Base-by-base conservation (phyloP, 2,113 vertebrate genomes). In the Austrofundulus limnaeus region DNA sequence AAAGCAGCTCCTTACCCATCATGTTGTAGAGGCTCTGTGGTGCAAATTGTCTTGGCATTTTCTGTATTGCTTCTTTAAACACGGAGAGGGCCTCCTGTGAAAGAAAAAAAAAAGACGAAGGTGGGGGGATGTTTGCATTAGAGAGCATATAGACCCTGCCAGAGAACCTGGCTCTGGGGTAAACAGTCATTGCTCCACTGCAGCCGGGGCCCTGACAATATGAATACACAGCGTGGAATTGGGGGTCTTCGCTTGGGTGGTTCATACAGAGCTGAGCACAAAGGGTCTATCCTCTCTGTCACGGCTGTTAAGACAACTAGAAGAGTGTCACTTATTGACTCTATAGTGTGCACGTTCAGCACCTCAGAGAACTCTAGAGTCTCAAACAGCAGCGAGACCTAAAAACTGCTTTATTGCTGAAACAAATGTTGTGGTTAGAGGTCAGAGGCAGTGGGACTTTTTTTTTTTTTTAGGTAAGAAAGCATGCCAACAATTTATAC, bases 21-120 rank as follows among this genome's bases (percentile, higher is more conserved):
- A 99, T 99, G 89, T 99, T 99, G 91, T 98, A 99, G 57, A 99
- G 94, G 79, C 97, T 99, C 86, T 99, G 97, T 17, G 97, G 96
- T 71, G 96, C 95, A 93, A 98, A 98, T 57, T 98, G 97, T 62
- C 92, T 92, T 20, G 97, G 97, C 97, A 99, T 98, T 92, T 98
- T 99, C 90, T 96, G 94, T 89, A 97, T 92, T 75, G 97, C 97
- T 91, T 97, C 96, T 90, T 96, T 96, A 90, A 97, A 99, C 67
- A 96, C 94, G 0, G 66, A 83, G 70, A 99, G 92, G 58, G 97
- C 97, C 90, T 99, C 96, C 97, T 99, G 87, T 72, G 66, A 83
- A 86, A 16, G 61, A 85, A 59, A 69, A 38, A 62, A 54, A 38
- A 20, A 20, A 81, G 0, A 72, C 63, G 24, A 51, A 48, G 51